Evolutionary conservation across 37 sponge, comb jelly and placozoan genomes (phyloP).

Genomic region (Tethya wilhelma): DNA sequence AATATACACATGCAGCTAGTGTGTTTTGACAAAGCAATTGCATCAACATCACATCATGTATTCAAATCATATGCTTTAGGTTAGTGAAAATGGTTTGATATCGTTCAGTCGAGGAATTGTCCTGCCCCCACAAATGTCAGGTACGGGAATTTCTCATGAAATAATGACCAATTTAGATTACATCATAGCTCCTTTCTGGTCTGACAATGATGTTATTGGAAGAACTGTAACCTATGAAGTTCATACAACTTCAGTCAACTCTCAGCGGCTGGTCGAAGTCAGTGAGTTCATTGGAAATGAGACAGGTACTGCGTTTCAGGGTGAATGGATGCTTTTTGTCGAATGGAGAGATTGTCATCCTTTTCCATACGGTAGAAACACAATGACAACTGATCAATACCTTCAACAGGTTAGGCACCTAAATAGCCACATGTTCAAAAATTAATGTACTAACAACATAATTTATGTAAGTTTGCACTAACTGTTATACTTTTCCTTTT

Average conservation of each 20-base stretch:
- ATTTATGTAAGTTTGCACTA: background rate
- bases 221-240: background rate
- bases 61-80: background rate
- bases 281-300: background rate
- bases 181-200: slow-evolving; percentile 8
- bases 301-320: background rate
- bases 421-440: background rate
- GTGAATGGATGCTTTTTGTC: background rate
- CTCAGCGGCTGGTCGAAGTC: background rate
- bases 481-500: background rate
- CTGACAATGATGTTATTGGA: background rate
- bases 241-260: background rate
- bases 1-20: no score
- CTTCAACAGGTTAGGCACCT: background rate
- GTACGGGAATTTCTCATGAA: background rate
- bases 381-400: background rate
- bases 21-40: background rate
- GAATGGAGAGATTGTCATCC: background rate
- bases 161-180: background rate
- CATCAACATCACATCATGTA: background rate
- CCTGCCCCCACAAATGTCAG: background rate
- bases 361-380: background rate
- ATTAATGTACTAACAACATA: background rate
- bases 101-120: background rate
- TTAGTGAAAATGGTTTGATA: background rate